Conservation (phyloP, 2,113 vertebrate genomes). For the Antechinus flavipes region DNA sequence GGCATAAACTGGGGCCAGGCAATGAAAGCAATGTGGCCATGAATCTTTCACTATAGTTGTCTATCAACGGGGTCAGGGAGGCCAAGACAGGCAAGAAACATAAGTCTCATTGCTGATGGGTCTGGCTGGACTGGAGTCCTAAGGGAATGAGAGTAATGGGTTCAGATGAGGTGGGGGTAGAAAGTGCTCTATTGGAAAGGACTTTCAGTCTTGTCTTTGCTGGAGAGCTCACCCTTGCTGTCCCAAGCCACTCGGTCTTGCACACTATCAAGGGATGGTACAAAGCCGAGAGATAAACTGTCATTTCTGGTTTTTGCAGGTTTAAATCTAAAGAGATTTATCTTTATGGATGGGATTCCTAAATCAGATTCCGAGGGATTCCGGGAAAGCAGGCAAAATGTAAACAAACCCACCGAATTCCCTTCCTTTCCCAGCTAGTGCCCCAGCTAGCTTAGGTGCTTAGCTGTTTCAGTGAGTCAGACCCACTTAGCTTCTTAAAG, state of each 20-base stretch:
- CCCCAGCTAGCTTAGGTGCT: constrained; percentile 19
- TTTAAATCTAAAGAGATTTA: not conserved
- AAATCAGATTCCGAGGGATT: constrained; percentile 63
- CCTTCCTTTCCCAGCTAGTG: not conserved
- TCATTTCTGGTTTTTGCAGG: not conserved
- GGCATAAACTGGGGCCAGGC: not conserved
- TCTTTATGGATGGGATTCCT: not conserved
- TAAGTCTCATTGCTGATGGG: not conserved
- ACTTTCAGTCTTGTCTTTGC: not conserved
- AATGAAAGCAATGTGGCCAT: not conserved
- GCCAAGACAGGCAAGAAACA: not conserved
- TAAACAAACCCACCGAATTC: constrained; percentile 32
- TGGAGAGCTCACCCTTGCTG: not conserved
- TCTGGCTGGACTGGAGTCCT: not conserved
- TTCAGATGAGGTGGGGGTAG: not conserved
- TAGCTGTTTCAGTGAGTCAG: constrained; percentile 43
- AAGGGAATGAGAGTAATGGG: not conserved
- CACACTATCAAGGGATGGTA: not conserved
- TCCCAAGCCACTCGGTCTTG: not conserved
- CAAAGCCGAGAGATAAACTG: not conserved
- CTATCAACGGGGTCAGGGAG: not conserved
- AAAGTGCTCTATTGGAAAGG: not conserved
- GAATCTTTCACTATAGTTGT: not conserved
- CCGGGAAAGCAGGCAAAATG: constrained; percentile 54
- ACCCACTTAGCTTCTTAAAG: not conserved